Conservation (phyloP, 2,797 vertebrate genomes). For the Menidia menidia region DNA sequence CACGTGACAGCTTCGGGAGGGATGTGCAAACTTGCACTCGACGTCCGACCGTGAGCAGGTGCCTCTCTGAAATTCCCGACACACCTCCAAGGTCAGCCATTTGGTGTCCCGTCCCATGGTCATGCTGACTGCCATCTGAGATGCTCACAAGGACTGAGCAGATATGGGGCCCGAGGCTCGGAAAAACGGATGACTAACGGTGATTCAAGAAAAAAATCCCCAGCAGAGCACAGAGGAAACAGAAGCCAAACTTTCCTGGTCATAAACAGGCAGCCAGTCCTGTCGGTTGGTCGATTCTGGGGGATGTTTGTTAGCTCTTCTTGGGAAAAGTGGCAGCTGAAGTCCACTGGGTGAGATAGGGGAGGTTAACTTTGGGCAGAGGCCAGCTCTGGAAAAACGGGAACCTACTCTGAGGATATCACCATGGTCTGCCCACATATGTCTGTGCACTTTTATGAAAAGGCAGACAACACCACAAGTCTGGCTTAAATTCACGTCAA, state of each 20-base stretch:
- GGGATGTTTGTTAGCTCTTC: slow-evolving; percentile 63
- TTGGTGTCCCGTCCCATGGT: slow-evolving; percentile 96
- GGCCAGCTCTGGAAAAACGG: slow-evolving; percentile 68
- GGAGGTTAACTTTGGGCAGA: slow-evolving; percentile 62
- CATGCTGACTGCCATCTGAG: slow-evolving; percentile 90
- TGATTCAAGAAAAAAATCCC: slow-evolving; percentile 46
- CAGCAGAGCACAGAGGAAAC: slow-evolving; percentile 23
- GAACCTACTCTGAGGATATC: slow-evolving; percentile 62
- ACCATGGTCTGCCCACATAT: slow-evolving; percentile 67
- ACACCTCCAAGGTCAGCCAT: slow-evolving; percentile 99
- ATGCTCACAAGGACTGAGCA: slow-evolving; percentile 36
- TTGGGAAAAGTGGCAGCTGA: slow-evolving; percentile 74
- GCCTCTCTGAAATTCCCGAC: slow-evolving; percentile 98
- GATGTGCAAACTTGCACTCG: slow-evolving; percentile 99
- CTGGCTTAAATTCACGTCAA: slow-evolving; percentile 70
- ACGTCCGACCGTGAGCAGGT: slow-evolving; percentile 94
- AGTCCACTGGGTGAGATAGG: slow-evolving; percentile 59
- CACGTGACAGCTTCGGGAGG: slow-evolving; percentile 96
- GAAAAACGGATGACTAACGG: slow-evolving; percentile 59
- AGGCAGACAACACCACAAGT: slow-evolving; percentile 32
- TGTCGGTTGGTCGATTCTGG: slow-evolving; percentile 48
- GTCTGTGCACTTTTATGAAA: slow-evolving; percentile 48
- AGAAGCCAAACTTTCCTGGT: slow-evolving; percentile 40
- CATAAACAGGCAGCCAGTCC: slow-evolving; percentile 42
- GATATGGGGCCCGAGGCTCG: slow-evolving; percentile 23